These are phyloP conservation scores for Drosophila sp. DNA, from an alignment of 1,140 invertebrate species.

Conservation along the genomic window DNA sequence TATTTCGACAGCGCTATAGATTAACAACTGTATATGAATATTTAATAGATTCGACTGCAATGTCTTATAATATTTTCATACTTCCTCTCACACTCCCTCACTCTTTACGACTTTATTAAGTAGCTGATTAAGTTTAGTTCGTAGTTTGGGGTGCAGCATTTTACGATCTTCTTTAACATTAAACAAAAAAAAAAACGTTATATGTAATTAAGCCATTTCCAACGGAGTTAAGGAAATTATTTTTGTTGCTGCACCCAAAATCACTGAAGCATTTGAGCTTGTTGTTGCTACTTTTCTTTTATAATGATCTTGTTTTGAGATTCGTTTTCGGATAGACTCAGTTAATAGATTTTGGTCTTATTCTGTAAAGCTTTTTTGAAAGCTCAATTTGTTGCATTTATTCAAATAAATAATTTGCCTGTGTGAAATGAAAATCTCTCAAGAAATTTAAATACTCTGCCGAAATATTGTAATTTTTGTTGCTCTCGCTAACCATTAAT, in stretches of 20 bases:
- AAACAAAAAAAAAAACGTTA: constrained; percentile 5
- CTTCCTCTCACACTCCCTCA: background rate
- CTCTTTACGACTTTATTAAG: background rate
- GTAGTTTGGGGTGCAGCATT: constrained; percentile 2
- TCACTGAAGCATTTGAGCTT: constrained; percentile 58
- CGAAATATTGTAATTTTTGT: no score
- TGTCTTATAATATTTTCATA: background rate
- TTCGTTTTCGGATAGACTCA: constrained; percentile 21
- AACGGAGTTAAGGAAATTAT: constrained; percentile 32
- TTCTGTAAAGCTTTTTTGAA: background rate
- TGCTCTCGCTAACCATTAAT: no score
- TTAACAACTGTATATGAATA: background rate
- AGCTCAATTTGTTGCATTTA: background rate
- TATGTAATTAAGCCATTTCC: constrained; percentile 32
- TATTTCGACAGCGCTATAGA: no score
- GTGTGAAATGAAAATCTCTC: no score
- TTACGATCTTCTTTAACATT: constrained; percentile 43
- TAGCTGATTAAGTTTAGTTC: background rate
- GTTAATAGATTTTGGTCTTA: constrained; percentile 2
- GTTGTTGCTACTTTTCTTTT: constrained; percentile 27
- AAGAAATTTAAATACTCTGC: no score
- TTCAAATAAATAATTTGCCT: no score
- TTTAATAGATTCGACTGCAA: background rate
- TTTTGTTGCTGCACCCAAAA: constrained; percentile 60
- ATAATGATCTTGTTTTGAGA: constrained; percentile 10